A percentile compares a stretch with the other conserved stretches of the same genome.
These are phyloP conservation scores for Trichomalopsis sarcophagae DNA, from an alignment of 1,140 invertebrate genomes.

Conservation along the genomic window DNA sequence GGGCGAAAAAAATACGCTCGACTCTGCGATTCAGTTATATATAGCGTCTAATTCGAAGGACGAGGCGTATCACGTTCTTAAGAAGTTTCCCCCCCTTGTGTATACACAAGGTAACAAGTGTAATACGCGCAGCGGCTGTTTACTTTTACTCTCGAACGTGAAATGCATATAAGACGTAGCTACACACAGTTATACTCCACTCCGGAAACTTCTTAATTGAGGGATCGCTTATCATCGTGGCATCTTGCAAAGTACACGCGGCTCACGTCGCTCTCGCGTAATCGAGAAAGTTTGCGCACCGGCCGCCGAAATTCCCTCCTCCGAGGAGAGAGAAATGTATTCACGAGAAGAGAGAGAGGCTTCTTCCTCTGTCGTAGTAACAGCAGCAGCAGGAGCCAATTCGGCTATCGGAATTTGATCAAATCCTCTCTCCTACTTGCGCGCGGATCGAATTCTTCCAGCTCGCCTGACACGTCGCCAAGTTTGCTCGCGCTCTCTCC, in stretches of 20 bases:
- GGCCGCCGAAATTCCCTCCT: neutral
- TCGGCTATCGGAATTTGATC: slow-evolving; percentile 43
- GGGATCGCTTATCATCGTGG: slow-evolving; percentile 47
- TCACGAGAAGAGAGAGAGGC: neutral
- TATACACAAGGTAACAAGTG: neutral
- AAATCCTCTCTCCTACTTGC: slow-evolving; percentile 29
- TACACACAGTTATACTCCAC: neutral
- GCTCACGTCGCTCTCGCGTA: slow-evolving; percentile 28
- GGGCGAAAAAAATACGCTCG: slow-evolving; percentile 8
- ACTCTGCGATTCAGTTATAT: slow-evolving; percentile 12
- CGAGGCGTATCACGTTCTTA: neutral
- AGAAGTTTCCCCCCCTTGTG: neutral
- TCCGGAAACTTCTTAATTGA: slow-evolving; percentile 48
- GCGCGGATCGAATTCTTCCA: slow-evolving; percentile 43
- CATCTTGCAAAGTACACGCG: slow-evolving; percentile 27
- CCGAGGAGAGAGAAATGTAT: neutral
- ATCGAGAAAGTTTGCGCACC: slow-evolving; percentile 46
- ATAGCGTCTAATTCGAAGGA: neutral
- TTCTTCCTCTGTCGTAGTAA: neutral
- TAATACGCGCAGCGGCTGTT: neutral
- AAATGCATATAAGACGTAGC: slow-evolving; percentile 12
- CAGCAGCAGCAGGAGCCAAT: slow-evolving; percentile 23
- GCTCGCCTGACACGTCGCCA: slow-evolving; percentile 39
- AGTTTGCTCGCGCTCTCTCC: slow-evolving; percentile 8
- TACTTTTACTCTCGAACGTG: slow-evolving; percentile 28